Conservation (phyloP, 2,113 vertebrate genomes). For the Menura novaehollandiae region DNA sequence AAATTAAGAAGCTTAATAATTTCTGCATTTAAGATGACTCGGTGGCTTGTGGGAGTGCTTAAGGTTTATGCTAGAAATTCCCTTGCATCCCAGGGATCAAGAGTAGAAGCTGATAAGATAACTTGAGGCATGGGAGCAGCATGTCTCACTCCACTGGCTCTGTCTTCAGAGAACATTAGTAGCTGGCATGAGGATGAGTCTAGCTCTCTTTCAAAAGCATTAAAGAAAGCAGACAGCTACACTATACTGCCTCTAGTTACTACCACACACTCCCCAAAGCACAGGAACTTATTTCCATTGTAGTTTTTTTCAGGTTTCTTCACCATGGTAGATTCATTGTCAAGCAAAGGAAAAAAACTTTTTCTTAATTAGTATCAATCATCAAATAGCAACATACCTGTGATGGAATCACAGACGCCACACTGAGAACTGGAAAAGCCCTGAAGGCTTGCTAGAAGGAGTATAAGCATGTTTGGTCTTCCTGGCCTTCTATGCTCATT, state of each 20-base stretch:
- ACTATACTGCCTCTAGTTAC: neutral
- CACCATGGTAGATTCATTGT: neutral
- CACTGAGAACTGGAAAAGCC: neutral
- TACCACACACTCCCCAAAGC: neutral
- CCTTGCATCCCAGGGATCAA: constrained; percentile 60
- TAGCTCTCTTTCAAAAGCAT: constrained; percentile 2
- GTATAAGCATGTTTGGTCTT: neutral
- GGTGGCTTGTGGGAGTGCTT: constrained; percentile 55
- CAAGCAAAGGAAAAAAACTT: neutral
- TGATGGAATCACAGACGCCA: neutral
- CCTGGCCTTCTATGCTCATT: neutral
- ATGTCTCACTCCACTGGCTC: constrained; percentile 60
- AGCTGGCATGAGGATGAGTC: neutral
- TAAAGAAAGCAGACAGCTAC: neutral
- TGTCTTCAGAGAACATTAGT: constrained; percentile 41
- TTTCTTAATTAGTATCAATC: neutral
- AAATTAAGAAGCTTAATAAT: constrained; percentile 79
- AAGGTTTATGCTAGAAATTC: constrained; percentile 69
- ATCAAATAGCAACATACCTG: neutral
- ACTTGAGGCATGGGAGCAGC: constrained; percentile 5
- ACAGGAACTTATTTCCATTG: neutral
- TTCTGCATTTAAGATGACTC: constrained; percentile 66
- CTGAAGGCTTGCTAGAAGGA: neutral
- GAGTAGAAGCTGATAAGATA: constrained; percentile 66
- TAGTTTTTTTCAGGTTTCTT: neutral